Percentiles rank a stretch among this genome's conserved stretches.
Evolutionary conservation across 35 echinoderm and acorn worm species (phyloP).

Genomic region (Ophiothrix spiculata): DNA sequence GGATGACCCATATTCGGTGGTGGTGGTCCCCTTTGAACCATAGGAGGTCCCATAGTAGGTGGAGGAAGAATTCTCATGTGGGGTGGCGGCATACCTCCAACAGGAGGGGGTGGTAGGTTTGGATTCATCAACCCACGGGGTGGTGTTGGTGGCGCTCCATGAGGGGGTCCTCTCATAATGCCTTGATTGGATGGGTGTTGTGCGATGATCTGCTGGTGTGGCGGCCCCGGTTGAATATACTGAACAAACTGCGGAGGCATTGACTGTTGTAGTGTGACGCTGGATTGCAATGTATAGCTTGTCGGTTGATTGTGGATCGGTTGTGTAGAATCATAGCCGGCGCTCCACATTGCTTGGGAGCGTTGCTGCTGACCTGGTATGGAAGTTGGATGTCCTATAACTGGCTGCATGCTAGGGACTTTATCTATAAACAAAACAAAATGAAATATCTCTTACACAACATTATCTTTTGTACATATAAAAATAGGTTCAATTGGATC

Average conservation of each 20-base stretch:
- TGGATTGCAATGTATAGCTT: neutral
- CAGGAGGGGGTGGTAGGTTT: neutral
- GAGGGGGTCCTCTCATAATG: neutral
- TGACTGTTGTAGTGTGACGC: neutral
- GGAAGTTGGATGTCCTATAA: too few relatives aligned
- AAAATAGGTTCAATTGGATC: too few relatives aligned
- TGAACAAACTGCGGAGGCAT: neutral
- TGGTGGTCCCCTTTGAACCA: too few relatives aligned
- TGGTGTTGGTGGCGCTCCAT: neutral
- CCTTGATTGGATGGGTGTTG: neutral
- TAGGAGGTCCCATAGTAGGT: neutral
- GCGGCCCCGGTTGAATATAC: neutral
- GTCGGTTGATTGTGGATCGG: neutral
- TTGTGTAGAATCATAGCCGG: neutral
- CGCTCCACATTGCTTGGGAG: neutral
- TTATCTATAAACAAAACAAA: too few relatives aligned
- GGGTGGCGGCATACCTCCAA: neutral
- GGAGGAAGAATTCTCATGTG: neutral
- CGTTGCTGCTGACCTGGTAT: neutral
- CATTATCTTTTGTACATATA: too few relatives aligned
- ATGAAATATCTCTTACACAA: too few relatives aligned
- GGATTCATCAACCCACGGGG: neutral
- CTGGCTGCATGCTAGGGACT: too few relatives aligned
- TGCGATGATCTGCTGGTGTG: neutral
- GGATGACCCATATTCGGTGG: neutral